Evolutionary conservation across 2,888 invertebrate species (phyloP), one percentile per base, ranked within the genome.

Genomic region (Dione juno): DNA sequence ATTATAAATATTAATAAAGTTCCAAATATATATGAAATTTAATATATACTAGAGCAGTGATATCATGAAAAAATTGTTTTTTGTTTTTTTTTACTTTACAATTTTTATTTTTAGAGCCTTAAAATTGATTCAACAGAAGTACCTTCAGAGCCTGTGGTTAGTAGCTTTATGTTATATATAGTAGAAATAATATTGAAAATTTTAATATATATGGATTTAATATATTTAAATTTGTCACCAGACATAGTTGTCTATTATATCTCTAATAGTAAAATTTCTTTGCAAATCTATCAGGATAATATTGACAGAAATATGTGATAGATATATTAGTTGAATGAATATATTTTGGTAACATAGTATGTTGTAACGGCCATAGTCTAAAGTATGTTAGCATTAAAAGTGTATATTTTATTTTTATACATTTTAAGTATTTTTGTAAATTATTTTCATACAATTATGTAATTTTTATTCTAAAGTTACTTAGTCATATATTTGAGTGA

Each of bases 401-500:
- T 45, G n/a, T 16, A 35, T n/a, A 61, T 11, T 28, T 59, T 45
- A 28, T 21, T 61, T n/a, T 61, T 45, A 10, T 43, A 61, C 43
- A 35, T 45, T 45, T 10, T 10, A 21, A n/a, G n/a, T 61, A 45
- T 28, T 28, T 61, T 43, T 61, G n/a, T 43, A 61, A 28, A 43
- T 59, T 58, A 19, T 21, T 58, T 57, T 58, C 19, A 19, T 57
- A 16, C 13, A 40, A 58, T 35, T 2, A 53, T 54, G 41, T 58
- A 2, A 53, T 21, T 28, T 16, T 57, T 13, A 35, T 57, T 40
- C 37, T 16, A 40, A 57, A 57, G 16, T 6, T 6, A 6, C 16
- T 16, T 40, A 16, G 37, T 40, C 11, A 35, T 10, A n/a, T 35
- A 16, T 1, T 19, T 50, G 16, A 50, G 19, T 19, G 19, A 50